These are phyloP conservation scores for Timema cristinae DNA, from an alignment of 2,888 invertebrate species.

Conservation along the genomic window DNA sequence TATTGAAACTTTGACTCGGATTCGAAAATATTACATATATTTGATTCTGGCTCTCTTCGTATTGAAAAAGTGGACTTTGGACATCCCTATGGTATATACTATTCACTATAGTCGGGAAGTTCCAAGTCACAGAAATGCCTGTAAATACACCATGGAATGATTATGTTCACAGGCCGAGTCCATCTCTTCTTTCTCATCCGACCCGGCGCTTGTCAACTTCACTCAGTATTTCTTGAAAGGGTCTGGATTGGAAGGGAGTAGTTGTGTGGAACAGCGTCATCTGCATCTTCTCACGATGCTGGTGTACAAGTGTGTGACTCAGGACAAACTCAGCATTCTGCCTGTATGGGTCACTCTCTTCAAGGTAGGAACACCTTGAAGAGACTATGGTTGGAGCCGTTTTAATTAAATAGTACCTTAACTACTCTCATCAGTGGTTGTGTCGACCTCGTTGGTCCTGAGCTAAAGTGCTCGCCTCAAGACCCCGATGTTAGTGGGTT, in stretches of 20 bases:
- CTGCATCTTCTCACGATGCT: slow-evolving; percentile 61
- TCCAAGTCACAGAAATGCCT: no score
- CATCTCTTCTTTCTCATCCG: slow-evolving; percentile 71
- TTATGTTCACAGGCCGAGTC: slow-evolving; percentile 48
- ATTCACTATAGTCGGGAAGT: no score
- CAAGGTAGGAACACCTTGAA: slow-evolving; percentile 50
- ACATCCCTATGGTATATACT: no score
- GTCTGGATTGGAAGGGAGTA: slow-evolving; percentile 32
- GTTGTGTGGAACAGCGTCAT: slow-evolving; percentile 46
- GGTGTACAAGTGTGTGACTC: slow-evolving; percentile 75
- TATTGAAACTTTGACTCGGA: no score
- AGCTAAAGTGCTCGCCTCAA: no score
- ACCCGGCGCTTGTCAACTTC: slow-evolving; percentile 65
- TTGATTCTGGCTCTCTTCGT: no score
- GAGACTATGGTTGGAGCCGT: neutral
- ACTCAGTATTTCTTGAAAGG: slow-evolving; percentile 60
- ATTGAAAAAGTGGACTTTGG: no score
- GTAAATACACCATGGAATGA: no score
- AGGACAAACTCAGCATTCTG: slow-evolving; percentile 71
- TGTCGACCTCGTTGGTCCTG: no score
- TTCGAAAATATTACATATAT: no score
- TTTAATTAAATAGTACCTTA: neutral
- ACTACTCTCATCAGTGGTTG: neutral
- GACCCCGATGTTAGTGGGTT: no score
- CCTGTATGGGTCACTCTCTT: slow-evolving; percentile 67